Evolutionary conservation across 2,797 vertebrate genomes (phyloP).

Genomic region (Oreonectes daqikongensis): DNA sequence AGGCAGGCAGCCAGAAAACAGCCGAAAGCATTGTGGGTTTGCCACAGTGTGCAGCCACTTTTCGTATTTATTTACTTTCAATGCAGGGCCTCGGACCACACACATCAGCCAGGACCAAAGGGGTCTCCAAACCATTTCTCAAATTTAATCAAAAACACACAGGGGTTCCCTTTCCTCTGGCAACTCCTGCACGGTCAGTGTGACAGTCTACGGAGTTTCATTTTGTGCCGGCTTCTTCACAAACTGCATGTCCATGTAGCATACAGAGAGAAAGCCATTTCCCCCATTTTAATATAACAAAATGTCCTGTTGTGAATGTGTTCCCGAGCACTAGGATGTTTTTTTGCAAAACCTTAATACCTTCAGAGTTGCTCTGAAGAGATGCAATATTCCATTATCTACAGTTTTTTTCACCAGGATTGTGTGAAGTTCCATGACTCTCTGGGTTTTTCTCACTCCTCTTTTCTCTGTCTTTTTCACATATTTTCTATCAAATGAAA

Average conservation of each 20-base stretch:
- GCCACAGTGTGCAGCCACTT: constrained; percentile 33
- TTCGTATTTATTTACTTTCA: constrained; percentile 53
- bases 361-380: background rate
- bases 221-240: constrained; percentile 36
- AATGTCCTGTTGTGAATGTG: constrained; percentile 8
- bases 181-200: constrained; percentile 38
- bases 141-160: constrained; percentile 53
- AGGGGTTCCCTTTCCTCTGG: constrained; percentile 42
- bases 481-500: background rate
- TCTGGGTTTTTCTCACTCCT: background rate
- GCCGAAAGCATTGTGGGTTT: constrained; percentile 65
- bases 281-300: constrained; percentile 18
- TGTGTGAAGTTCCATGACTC: background rate
- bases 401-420: background rate
- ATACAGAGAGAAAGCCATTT: background rate
- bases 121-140: constrained; percentile 51
- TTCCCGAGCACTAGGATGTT: background rate
- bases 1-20: constrained; percentile 71
- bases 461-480: background rate
- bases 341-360: constrained; percentile 13
- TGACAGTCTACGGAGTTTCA: constrained; percentile 47
- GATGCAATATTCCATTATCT: constrained; percentile 1
- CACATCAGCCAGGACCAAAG: constrained; percentile 50
- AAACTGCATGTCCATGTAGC: constrained; percentile 1
- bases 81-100: constrained; percentile 59